Evolutionary conservation across 1,140 invertebrate species (phyloP).

Genomic region (Drosophila athabasca): DNA sequence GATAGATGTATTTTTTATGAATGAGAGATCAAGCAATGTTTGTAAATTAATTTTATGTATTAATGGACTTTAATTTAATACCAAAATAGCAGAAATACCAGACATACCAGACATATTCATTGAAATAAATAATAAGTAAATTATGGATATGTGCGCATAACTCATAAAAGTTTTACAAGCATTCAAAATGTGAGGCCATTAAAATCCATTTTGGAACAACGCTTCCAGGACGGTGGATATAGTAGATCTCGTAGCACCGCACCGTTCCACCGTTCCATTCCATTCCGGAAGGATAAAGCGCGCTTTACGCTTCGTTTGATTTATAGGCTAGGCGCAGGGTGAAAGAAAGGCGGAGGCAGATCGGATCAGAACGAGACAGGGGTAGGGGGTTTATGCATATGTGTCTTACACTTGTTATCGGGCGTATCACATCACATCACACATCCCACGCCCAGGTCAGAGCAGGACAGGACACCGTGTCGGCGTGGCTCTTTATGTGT

Average conservation of each 20-base stretch:
- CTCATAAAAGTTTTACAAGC: conserved; percentile 52
- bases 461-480: too few relatives aligned
- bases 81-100: not conserved
- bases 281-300: conserved; percentile 57
- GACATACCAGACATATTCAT: conserved; percentile 3
- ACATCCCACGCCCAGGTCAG: not conserved
- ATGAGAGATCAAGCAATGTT: not conserved
- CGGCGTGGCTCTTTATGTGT: conserved; percentile 59
- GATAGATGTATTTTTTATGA: too few relatives aligned
- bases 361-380: conserved; percentile 8
- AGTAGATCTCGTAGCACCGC: conserved; percentile 54
- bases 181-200: conserved; percentile 55
- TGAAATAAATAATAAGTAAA: conserved; percentile 41
- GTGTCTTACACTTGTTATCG: conserved; percentile 61
- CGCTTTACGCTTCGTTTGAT: conserved; percentile 73
- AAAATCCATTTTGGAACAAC: conserved; percentile 59
- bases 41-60: not conserved
- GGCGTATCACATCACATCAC: conserved; percentile 27
- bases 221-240: conserved; percentile 25
- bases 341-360: conserved; percentile 14
- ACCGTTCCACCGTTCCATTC: not conserved
- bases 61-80: too few relatives aligned
- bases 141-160: conserved; percentile 35
- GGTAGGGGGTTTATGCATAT: conserved; percentile 29
- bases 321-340: conserved; percentile 60